Evolutionary conservation across 2,888 invertebrate genomes (phyloP).

Genomic region (Plutella xylostella): DNA sequence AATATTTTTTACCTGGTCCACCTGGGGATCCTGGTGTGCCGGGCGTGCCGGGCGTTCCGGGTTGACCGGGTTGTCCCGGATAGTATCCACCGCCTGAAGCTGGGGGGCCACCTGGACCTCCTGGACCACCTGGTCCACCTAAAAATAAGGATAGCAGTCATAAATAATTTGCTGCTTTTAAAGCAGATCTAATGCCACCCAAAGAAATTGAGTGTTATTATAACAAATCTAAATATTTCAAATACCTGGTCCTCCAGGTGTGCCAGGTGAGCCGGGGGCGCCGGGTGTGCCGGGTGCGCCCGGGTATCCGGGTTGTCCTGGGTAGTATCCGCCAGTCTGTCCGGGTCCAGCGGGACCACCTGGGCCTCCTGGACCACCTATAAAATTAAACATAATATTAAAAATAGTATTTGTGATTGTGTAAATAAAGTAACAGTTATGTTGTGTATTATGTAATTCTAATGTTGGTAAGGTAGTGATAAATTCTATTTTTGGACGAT

Average conservation of each 20-base stretch:
- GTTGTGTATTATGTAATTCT: background rate
- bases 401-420: background rate
- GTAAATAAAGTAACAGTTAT: background rate
- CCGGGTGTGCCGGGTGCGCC: constrained; percentile 25
- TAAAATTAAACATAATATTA: background rate
- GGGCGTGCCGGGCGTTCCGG: constrained; percentile 14
- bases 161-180: too few relatives aligned
- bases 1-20: too few relatives aligned
- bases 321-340: constrained; percentile 9
- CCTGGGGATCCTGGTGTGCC: constrained; percentile 14
- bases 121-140: constrained; percentile 25
- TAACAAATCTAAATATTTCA: constrained; percentile 13
- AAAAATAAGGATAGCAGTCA: too few relatives aligned
- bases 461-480: background rate
- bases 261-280: constrained; percentile 31
- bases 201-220: too few relatives aligned
- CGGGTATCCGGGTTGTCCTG: constrained; percentile 20
- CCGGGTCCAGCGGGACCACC: constrained; percentile 17
- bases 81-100: constrained; percentile 21
- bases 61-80: constrained; percentile 24
- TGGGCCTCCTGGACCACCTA: constrained; percentile 28
- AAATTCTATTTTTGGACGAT: background rate
- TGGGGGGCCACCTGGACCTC: constrained; percentile 26
- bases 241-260: constrained; percentile 14
- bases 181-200: too few relatives aligned